A percentile compares a stretch with the other conserved stretches of the same genome.
Evolutionary conservation across 2,113 vertebrate species (phyloP).

Genomic region (Suncus etruscus): DNA sequence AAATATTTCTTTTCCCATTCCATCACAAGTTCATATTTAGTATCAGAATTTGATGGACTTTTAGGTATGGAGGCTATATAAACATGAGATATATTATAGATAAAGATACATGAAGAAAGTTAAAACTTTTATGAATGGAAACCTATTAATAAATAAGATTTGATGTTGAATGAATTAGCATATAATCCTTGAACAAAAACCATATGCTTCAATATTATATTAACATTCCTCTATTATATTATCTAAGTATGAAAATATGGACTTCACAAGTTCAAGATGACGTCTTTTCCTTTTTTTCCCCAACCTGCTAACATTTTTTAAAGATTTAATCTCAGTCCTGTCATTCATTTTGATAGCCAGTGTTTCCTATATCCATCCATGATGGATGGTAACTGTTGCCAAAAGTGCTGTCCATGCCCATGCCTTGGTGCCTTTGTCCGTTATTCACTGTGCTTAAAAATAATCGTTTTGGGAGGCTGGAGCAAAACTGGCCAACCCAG

Average conservation of each 20-base stretch:
- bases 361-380: background rate
- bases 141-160: slow-evolving; percentile 55
- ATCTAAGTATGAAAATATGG: background rate
- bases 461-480: no score
- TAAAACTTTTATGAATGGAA: slow-evolving; percentile 31
- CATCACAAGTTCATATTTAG: slow-evolving; percentile 33
- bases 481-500: no score
- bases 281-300: background rate
- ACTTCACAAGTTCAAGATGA: background rate
- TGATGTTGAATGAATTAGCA: slow-evolving; percentile 23
- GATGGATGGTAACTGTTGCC: background rate
- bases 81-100: slow-evolving; percentile 39
- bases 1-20: slow-evolving; percentile 44
- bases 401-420: background rate
- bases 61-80: slow-evolving; percentile 18
- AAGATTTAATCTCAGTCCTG: background rate
- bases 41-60: slow-evolving; percentile 50
- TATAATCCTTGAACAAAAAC: slow-evolving; percentile 24
- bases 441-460: slow-evolving; percentile 40
- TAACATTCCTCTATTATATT: background rate
- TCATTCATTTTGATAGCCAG: background rate
- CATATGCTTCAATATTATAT: background rate
- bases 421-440: slow-evolving; percentile 2
- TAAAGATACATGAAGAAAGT: slow-evolving; percentile 12
- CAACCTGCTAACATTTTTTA: background rate